A percentile compares a stretch with the other conserved stretches of the same genome.
Evolutionary conservation across 2,113 vertebrate genomes (phyloP).

Genomic region (Isurus oxyrinchus): DNA sequence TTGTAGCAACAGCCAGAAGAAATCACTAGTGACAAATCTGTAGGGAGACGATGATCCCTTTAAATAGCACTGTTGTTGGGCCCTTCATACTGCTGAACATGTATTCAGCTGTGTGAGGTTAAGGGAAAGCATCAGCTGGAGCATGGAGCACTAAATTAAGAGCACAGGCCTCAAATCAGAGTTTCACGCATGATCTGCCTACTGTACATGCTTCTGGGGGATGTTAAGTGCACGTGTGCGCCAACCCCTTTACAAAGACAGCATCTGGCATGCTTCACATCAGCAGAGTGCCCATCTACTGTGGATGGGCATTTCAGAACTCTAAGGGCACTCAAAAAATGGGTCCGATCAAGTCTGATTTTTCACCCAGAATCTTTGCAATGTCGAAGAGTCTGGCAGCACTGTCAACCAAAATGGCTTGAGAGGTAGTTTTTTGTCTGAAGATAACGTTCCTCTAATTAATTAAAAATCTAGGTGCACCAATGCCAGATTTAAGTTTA

Average conservation of each 20-base stretch:
- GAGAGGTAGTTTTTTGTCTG: not conserved
- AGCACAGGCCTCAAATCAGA: too few relatives aligned
- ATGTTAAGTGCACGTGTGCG: not conserved
- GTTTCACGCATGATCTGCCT: too few relatives aligned
- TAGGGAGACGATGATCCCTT: too few relatives aligned
- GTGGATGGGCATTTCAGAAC: not conserved
- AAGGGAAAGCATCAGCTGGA: too few relatives aligned
- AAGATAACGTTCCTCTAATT: not conserved
- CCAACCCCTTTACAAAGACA: not conserved
- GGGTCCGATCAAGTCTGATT: not conserved
- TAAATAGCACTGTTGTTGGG: too few relatives aligned
- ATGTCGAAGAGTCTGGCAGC: not conserved
- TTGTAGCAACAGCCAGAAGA: too few relatives aligned
- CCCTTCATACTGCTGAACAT: too few relatives aligned
- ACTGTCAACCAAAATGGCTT: not conserved
- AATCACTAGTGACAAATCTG: too few relatives aligned
- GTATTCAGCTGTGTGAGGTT: too few relatives aligned
- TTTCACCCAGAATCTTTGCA: not conserved
- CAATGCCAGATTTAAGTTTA: too few relatives aligned
- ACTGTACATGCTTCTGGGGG: not conserved
- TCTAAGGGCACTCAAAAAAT: not conserved
- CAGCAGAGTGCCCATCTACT: not conserved
- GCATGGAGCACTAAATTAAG: too few relatives aligned
- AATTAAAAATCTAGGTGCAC: not conserved
- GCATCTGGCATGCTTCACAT: not conserved